Conservation (phyloP, 2,888 invertebrate species). For the Cataglyphis cursor region DNA sequence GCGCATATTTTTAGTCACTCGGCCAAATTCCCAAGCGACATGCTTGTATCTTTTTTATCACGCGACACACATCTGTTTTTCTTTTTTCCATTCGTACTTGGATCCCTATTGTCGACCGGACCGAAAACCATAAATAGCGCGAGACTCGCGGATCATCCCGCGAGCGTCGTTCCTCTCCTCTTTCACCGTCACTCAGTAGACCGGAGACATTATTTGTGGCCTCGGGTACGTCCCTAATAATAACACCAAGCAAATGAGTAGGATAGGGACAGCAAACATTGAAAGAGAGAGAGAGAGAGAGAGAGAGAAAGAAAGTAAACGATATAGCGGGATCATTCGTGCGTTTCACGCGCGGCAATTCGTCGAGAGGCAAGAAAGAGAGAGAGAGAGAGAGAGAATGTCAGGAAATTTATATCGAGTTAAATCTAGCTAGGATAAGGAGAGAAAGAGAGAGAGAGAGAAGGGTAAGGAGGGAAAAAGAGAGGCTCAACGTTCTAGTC, state of each 20-base stretch:
- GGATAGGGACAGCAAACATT: conserved; percentile 32
- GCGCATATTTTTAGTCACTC: conserved; percentile 31
- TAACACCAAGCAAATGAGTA: conserved; percentile 67
- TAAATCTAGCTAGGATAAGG: conserved; percentile 59
- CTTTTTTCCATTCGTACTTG: conserved; percentile 25
- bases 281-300: conserved; percentile 23
- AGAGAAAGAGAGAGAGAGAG: conserved; percentile 28
- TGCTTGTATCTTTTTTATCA: not conserved
- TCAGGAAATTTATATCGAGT: conserved; percentile 64
- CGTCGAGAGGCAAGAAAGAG: conserved; percentile 16
- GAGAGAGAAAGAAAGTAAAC: conserved; percentile 28
- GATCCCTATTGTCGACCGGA: conserved; percentile 54
- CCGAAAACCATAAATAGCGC: conserved; percentile 70
- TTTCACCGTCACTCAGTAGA: conserved; percentile 70
- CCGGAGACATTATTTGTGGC: conserved; percentile 77
- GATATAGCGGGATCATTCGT: conserved; percentile 30
- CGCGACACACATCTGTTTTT: not conserved
- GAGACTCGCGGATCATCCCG: conserved; percentile 67
- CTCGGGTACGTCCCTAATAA: conserved; percentile 74
- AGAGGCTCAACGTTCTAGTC: conserved; percentile 53
- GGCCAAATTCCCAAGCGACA: not conserved
- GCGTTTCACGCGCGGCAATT: conserved; percentile 48
- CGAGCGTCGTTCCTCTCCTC: conserved; percentile 36
- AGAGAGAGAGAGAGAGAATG: conserved; percentile 14
- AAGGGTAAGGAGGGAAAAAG: conserved; percentile 24